Evolutionary conservation across 2,797 vertebrate genomes (phyloP).

Genomic region (Xiphophorus birchmanni): DNA sequence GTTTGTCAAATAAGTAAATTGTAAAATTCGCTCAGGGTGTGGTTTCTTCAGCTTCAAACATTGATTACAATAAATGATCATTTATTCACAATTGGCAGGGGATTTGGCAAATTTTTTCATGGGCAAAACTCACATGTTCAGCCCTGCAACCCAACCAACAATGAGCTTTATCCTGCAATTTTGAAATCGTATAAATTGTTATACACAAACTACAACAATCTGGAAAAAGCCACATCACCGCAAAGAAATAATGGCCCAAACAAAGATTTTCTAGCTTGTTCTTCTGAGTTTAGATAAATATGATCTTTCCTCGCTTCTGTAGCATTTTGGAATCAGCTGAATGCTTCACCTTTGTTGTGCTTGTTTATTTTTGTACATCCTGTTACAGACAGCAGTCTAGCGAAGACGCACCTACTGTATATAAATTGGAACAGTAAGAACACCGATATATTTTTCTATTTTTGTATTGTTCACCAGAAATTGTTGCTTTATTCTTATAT

Average conservation of each 20-base stretch:
- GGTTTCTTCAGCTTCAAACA: neutral
- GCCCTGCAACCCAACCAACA: neutral
- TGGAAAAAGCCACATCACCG: too few species aligned
- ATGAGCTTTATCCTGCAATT: neutral
- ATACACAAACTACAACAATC: too few species aligned
- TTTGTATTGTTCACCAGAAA: neutral
- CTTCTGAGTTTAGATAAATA: neutral
- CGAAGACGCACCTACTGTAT: neutral
- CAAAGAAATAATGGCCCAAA: neutral
- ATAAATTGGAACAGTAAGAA: neutral
- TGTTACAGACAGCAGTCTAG: neutral
- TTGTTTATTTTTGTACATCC: neutral
- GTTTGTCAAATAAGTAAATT: neutral
- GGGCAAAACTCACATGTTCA: neutral
- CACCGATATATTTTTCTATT: too few species aligned
- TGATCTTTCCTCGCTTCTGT: neutral
- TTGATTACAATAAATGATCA: neutral
- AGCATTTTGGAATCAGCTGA: neutral
- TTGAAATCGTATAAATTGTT: neutral
- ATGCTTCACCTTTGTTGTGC: neutral
- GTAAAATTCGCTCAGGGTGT: neutral
- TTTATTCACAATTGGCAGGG: neutral
- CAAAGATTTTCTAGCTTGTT: neutral
- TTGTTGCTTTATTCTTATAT: neutral
- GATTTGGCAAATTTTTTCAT: neutral